Conservation (phyloP, 2,113 vertebrate genomes). For the Coracopsis vasa region DNA sequence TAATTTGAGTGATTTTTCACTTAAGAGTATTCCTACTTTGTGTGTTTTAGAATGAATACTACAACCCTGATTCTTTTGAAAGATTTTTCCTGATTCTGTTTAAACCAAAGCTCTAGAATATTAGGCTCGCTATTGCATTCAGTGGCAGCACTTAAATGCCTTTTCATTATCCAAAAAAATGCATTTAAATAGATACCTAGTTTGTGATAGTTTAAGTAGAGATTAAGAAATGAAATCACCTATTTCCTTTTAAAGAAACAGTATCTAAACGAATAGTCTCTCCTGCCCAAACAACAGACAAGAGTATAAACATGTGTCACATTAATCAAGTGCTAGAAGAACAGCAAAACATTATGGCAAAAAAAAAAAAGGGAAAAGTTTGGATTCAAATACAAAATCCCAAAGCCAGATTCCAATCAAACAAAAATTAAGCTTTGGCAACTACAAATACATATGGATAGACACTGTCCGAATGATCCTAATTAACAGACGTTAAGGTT, state of each 20-base stretch:
- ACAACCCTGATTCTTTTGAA: background rate
- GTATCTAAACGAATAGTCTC: background rate
- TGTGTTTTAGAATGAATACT: background rate
- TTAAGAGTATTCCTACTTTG: background rate
- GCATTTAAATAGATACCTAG: background rate
- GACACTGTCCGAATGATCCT: background rate
- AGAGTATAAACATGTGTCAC: background rate
- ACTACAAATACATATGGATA: background rate
- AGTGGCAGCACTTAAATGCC: background rate
- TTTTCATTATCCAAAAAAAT: background rate
- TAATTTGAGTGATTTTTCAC: background rate
- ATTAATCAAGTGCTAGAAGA: background rate
- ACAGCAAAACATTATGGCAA: background rate
- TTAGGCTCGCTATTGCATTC: background rate
- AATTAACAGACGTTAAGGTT: background rate
- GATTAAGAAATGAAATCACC: background rate
- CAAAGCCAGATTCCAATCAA: background rate
- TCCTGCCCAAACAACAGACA: background rate
- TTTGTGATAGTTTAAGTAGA: background rate
- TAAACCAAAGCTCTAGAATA: background rate
- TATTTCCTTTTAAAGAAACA: background rate
- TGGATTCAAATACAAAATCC: background rate
- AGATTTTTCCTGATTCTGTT: background rate
- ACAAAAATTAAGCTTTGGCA: background rate
- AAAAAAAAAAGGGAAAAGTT: background rate